Evolutionary conservation across 2,797 vertebrate species (phyloP).

Genomic region (Trematomus bernacchii): DNA sequence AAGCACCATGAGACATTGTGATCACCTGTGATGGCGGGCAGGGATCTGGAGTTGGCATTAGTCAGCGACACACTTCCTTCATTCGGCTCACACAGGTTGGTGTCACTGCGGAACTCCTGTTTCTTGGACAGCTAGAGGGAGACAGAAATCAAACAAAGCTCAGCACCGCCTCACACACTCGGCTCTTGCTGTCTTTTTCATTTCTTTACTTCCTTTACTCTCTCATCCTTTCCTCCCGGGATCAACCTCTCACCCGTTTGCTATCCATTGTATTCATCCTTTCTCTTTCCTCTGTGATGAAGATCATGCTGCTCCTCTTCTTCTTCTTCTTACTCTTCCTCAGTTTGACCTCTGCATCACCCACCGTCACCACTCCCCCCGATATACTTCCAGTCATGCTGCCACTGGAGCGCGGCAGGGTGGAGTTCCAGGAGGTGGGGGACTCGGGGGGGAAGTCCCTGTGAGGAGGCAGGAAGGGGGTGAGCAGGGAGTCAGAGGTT

Average conservation of each 20-base stretch:
- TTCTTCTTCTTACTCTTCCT: conserved; percentile 93
- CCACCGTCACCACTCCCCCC: conserved; percentile 70
- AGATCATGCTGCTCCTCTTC: conserved; percentile 96
- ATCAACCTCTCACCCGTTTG: conserved; percentile 79
- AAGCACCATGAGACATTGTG: background rate
- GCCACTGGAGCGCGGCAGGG: conserved; percentile 78
- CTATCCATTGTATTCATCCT: conserved; percentile 74
- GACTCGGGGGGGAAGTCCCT: conserved; percentile 75
- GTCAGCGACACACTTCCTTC: conserved; percentile 81
- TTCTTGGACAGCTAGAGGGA: conserved; percentile 93
- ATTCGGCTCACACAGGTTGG: conserved; percentile 91
- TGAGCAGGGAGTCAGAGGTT: conserved; percentile 1
- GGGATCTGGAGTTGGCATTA: conserved; percentile 92
- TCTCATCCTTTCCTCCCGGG: background rate
- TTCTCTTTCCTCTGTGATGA: conserved; percentile 87
- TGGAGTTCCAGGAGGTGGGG: conserved; percentile 55
- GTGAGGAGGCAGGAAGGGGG: background rate
- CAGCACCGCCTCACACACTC: background rate
- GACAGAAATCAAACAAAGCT: conserved; percentile 62
- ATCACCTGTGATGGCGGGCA: conserved; percentile 95
- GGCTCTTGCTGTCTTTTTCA: background rate
- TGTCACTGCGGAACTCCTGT: conserved; percentile 97
- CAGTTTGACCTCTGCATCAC: conserved; percentile 91
- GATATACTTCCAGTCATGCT: conserved; percentile 73
- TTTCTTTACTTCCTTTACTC: background rate